Evolutionary conservation across 1,140 invertebrate genomes (phyloP).

Genomic region (Euborellia annulipes): DNA sequence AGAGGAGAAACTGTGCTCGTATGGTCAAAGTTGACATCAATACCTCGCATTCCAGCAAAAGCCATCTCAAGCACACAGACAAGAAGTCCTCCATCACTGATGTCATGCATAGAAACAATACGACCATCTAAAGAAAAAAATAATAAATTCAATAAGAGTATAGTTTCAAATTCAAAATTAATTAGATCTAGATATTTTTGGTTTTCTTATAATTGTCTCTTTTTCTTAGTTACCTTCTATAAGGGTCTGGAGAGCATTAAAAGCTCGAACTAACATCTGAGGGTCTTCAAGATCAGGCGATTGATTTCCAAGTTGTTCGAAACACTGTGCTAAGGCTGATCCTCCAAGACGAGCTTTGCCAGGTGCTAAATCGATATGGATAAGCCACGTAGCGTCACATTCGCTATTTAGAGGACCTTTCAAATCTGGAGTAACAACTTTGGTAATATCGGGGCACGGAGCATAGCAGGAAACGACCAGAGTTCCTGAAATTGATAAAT

Average conservation of each 20-base stretch:
- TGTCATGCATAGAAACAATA: conserved; percentile 81
- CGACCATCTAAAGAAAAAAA: conserved; percentile 35
- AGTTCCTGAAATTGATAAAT: conserved; percentile 38
- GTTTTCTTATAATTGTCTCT: no score
- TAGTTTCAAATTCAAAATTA: no score
- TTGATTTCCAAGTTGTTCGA: conserved; percentile 64
- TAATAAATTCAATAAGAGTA: no score
- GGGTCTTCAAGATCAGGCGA: conserved; percentile 66
- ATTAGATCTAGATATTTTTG: no score
- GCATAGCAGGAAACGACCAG: conserved; percentile 91
- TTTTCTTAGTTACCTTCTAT: conserved; percentile 50
- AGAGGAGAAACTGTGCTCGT: conserved; percentile 34
- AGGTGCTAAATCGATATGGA: conserved; percentile 53
- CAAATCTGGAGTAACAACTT: conserved; percentile 74
- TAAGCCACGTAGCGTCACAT: conserved; percentile 32
- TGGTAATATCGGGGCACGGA: conserved; percentile 72
- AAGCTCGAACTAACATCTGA: conserved; percentile 48
- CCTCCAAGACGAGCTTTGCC: conserved; percentile 64
- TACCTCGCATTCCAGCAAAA: conserved; percentile 75
- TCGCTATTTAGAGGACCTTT: conserved; percentile 40
- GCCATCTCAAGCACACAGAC: conserved; percentile 88
- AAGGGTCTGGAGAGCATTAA: conserved; percentile 67
- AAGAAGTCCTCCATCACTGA: conserved; percentile 90
- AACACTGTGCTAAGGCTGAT: conserved; percentile 81
- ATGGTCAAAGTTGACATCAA: conserved; percentile 48